Conservation (phyloP, 2,888 invertebrate species). For the Cheiracanthium punctorium region DNA sequence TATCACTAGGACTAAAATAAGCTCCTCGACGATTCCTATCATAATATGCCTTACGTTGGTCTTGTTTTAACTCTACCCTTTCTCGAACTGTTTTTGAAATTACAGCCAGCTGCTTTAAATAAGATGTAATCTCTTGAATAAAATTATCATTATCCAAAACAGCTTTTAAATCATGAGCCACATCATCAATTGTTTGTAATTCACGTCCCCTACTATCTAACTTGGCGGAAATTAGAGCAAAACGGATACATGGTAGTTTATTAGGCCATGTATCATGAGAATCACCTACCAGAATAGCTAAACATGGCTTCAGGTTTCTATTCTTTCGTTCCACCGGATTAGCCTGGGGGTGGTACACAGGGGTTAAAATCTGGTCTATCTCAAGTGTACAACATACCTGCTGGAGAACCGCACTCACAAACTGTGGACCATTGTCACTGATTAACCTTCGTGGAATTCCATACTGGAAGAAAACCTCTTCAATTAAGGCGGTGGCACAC, state of each 20-base stretch:
- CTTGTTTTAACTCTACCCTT: not conserved
- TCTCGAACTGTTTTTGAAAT: not conserved
- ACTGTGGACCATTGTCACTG: slow-evolving; percentile 24
- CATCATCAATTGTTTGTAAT: not conserved
- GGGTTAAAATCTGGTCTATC: slow-evolving; percentile 6
- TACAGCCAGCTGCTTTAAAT: not conserved
- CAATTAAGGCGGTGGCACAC: not conserved
- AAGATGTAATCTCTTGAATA: slow-evolving; percentile 1
- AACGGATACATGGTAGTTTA: slow-evolving; percentile 1
- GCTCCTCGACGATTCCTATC: too few relatives aligned
- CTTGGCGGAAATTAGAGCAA: not conserved
- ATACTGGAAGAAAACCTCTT: slow-evolving; percentile 13
- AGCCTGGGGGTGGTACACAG: not conserved
- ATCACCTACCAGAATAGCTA: not conserved
- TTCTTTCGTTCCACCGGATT: slow-evolving; percentile 25
- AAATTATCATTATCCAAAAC: slow-evolving; percentile 12
- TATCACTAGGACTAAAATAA: too few relatives aligned
- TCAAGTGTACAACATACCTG: not conserved
- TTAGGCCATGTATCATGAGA: not conserved
- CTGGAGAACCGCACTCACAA: not conserved
- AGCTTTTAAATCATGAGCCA: not conserved
- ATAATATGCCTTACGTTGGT: too few relatives aligned
- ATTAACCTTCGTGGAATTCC: slow-evolving; percentile 5
- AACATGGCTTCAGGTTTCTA: not conserved
- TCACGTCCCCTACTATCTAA: not conserved